Evolutionary conservation across 2,888 invertebrate genomes (phyloP).

Genomic region (Euzetes globulus): DNA sequence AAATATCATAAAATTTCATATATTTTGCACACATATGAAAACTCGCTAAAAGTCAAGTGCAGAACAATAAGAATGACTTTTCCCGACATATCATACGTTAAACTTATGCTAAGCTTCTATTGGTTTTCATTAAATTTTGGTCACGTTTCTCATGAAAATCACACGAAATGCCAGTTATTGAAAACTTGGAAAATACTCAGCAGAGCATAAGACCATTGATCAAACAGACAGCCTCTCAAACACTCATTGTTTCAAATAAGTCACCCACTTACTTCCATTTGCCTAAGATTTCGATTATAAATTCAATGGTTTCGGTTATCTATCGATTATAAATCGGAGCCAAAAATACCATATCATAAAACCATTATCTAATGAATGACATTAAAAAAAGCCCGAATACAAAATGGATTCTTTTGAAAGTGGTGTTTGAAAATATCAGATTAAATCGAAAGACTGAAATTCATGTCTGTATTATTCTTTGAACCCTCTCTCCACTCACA

Average conservation of each 20-base stretch:
- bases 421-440: background rate
- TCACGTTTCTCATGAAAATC: conserved; percentile 18
- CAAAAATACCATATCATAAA: background rate
- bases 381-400: background rate
- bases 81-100: background rate
- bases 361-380: background rate
- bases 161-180: conserved; percentile 23
- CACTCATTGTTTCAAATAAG: no score
- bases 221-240: background rate
- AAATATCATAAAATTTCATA: conserved; percentile 26
- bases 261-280: no score
- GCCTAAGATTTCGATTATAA: no score
- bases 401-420: background rate
- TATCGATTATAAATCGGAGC: no score
- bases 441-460: background rate
- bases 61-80: conserved; percentile 17
- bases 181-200: background rate
- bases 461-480: background rate
- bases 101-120: conserved; percentile 18
- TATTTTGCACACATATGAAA: conserved; percentile 12
- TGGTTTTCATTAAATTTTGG: conserved; percentile 19
- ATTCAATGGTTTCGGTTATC: no score
- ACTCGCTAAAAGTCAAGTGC: conserved; percentile 16
- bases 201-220: conserved; percentile 12
- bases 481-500: background rate